Base-by-base conservation (phyloP, 1,140 invertebrate genomes). In the Plutomurus gul region DNA sequence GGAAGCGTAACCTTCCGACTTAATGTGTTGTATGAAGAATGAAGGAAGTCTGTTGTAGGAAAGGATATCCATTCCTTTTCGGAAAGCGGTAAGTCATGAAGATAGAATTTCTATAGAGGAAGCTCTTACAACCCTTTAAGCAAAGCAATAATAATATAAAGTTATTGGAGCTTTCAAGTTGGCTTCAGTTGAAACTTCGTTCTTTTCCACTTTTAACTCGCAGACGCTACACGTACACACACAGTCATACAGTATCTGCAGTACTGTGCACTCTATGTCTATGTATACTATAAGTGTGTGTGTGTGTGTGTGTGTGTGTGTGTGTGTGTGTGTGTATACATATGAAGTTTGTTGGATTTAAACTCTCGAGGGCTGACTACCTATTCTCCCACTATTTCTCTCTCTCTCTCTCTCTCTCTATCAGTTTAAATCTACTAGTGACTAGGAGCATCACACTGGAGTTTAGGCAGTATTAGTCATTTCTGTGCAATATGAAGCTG, bases 21-120 rank as follows among this genome's bases (percentile, higher is more conserved):
- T 65, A 65, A 65, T 65, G 56, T 36, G 56, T 33, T 65, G 56
- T 65, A 65, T 65, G 56, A 65, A 65, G 56, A 65, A 65, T 65
- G 56, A 65, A 36, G 56, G 56, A 65, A 65, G 56, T 65, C 27
- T 65, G 56, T 36, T 33, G 56, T 65, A 27, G n/a, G 56, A 30
- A 30, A 36, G 27, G 56, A 65, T n/a, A 11, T 65, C 30, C 22
- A 27, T 65, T 65, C 18, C 51, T n/a, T 43, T 60, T 16, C 18
- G 27, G 3, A n/a, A 60, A 60, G 56, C 30, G 27, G 16, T 36
- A 33, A 65, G 56, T n/a, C n/a, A 65, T 36, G 36, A 30, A 10
- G 56, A 65, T 65, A 25, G 56, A 30, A 65, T 33, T 65, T 65
- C 56, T 65, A 65, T 65, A 65, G 11, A 10, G 56, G 56, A 65